These are phyloP conservation scores for Brachyptera risi DNA, from an alignment of 2,888 invertebrate species.

Conservation along the genomic window DNA sequence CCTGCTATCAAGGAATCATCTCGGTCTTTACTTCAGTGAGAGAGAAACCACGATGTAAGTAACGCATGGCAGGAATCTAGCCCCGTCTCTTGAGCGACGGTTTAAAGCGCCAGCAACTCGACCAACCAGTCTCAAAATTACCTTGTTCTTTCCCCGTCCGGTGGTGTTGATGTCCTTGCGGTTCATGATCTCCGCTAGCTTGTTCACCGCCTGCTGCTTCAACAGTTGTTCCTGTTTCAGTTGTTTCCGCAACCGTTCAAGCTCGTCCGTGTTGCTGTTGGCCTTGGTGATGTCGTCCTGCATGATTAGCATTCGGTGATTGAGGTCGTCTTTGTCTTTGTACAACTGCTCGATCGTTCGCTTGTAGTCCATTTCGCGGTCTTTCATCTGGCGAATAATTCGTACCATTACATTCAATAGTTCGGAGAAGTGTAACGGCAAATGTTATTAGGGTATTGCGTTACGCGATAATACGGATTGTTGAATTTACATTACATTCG, in stretches of 20 bases:
- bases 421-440: no score
- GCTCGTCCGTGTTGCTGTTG: constrained; percentile 68
- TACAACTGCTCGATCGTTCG: constrained; percentile 59
- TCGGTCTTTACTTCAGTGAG: no score
- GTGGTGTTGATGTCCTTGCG: constrained; percentile 75
- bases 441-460: no score
- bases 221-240: constrained; percentile 82
- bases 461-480: no score
- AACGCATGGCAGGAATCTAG: no score
- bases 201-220: constrained; percentile 93
- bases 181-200: constrained; percentile 95
- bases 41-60: no score
- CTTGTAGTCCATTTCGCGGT: constrained; percentile 69
- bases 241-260: constrained; percentile 75
- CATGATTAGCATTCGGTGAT: constrained; percentile 68
- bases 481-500: no score
- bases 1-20: no score
- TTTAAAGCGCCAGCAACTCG: no score
- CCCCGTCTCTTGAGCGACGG: no score
- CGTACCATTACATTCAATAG: no score
- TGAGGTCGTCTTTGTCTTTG: constrained; percentile 79
- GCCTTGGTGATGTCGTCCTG: constrained; percentile 63
- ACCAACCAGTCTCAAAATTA: no score
- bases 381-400: constrained; percentile 52
- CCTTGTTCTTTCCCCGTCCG: constrained; percentile 74